These are phyloP conservation scores for Hoplodrina ambigua DNA, from an alignment of 2,888 invertebrate genomes.

Conservation along the genomic window DNA sequence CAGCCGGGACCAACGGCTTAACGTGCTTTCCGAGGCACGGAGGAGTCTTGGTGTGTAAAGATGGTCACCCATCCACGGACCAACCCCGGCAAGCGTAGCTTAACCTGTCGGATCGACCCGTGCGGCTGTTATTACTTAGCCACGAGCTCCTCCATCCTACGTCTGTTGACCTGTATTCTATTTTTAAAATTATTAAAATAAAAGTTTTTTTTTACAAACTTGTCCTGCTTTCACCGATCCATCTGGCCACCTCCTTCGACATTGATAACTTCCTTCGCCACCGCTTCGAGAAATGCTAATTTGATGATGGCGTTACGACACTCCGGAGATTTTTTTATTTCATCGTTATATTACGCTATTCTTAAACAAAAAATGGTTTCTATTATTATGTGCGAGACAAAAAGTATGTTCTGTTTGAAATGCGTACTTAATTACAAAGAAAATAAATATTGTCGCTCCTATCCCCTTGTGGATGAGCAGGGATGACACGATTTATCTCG, in stretches of 20 bases:
- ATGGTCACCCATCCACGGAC: no score
- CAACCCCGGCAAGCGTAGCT: no score
- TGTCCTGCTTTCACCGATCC: slow-evolving; percentile 12
- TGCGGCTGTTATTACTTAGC: no score
- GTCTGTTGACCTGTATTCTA: no score
- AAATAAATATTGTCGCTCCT: slow-evolving; percentile 24
- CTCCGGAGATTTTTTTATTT: slow-evolving; percentile 45
- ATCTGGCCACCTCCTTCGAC: slow-evolving; percentile 30
- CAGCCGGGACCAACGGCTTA: no score
- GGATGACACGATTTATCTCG: slow-evolving; percentile 37
- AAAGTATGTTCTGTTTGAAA: slow-evolving; percentile 27
- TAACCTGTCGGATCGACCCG: no score
- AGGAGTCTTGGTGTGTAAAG: no score
- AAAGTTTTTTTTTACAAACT: not conserved
- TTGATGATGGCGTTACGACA: slow-evolving; percentile 57
- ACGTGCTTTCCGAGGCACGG: no score
- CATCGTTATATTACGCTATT: slow-evolving; percentile 25
- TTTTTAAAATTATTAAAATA: no score
- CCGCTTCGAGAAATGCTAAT: slow-evolving; percentile 63
- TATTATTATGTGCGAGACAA: slow-evolving; percentile 38
- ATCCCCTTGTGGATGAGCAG: slow-evolving; percentile 34
- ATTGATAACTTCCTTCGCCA: slow-evolving; percentile 62
- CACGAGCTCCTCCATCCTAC: no score
- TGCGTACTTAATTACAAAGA: slow-evolving; percentile 37
- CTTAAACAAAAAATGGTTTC: slow-evolving; percentile 30